Base-by-base conservation (phyloP, 1,140 invertebrate genomes). In the Apocrypta bakeri region DNA sequence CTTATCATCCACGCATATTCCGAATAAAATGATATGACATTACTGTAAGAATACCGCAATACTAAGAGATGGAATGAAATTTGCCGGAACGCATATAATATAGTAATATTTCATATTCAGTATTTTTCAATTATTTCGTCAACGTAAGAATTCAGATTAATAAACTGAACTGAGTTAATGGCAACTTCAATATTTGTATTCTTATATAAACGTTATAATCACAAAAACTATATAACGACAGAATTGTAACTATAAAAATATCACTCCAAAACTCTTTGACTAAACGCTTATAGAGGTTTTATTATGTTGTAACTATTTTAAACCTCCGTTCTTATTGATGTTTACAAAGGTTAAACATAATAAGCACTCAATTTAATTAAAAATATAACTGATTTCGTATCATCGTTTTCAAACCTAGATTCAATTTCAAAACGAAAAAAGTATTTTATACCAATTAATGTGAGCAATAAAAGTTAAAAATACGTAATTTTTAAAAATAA, bases 161-260 rank as follows among this genome's bases (percentile, higher is more conserved):
- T 80, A 40, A 74, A 81, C n/a, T 48, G 71, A 81, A 74, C 61
- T 81, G 31, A 81, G 79, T 42, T 74, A 81, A 74, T n/a, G 17
- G 29, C 61, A 72, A 61, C 33, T 56, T 29, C 24, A 31, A 29
- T 17, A 31, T 48, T 79, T 8, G 17, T 37, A 40, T 66, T 37
- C 29, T 78, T 11, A 42, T 29, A n/a, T 40, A 12, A 37, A 42
- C 40, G 66, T 78, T 37, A 40, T 75, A 63, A 75, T 63, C 40
- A n/a, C 21, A 33, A 63, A 21, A 75, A 77, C 24, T 61, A 11
- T 64, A 12, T 37, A 76, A 37, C 31, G 21, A 37, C 11, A 25
- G 31, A 64, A 68, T 42, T 68, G 12, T 78, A 40, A 68, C 21
- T 17, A 42, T 68, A 68, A 40, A n/a, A n/a, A 12, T 6, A 69